phyloP scores from a whole-genome alignment of 2,797 vertebrate species.

The Perodicticus potto region DNA sequence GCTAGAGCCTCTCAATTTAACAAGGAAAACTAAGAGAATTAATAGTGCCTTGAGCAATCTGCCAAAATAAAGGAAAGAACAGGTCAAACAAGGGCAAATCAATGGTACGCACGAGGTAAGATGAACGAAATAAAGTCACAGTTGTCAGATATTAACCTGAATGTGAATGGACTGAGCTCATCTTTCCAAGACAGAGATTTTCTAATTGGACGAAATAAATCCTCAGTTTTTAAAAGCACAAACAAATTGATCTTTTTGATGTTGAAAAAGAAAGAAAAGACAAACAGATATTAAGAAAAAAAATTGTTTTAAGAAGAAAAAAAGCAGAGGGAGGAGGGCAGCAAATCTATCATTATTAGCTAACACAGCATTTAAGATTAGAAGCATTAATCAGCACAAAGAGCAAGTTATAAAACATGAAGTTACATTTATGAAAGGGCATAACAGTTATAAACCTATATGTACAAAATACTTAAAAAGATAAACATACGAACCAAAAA shows the following conservation, averaged over 20 bases:
- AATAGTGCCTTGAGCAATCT: background rate
- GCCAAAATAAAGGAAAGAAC: background rate
- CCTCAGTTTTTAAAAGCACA: slow-evolving; percentile 30
- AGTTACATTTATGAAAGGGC: background rate
- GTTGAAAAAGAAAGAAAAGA: slow-evolving; percentile 33
- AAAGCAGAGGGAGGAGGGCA: background rate
- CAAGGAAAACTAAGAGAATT: background rate
- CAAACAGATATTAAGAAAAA: background rate
- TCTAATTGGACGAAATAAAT: background rate
- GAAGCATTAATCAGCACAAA: background rate
- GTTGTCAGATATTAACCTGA: background rate
- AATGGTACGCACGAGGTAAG: background rate
- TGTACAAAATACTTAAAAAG: background rate
- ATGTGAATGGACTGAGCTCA: background rate
- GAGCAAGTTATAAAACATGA: background rate
- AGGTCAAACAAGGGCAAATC: background rate
- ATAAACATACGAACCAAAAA: slow-evolving; percentile 17
- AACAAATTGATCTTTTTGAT: background rate
- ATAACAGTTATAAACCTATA: background rate
- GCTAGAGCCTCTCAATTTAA: background rate
- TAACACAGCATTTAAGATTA: background rate
- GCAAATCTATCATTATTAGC: background rate
- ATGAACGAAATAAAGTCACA: slow-evolving; percentile 10
- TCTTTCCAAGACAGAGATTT: slow-evolving; percentile 26
- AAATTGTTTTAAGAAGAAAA: background rate